phyloP scores from a whole-genome alignment of 2,888 invertebrate genomes.

The Barypeithes pellucidus region DNA sequence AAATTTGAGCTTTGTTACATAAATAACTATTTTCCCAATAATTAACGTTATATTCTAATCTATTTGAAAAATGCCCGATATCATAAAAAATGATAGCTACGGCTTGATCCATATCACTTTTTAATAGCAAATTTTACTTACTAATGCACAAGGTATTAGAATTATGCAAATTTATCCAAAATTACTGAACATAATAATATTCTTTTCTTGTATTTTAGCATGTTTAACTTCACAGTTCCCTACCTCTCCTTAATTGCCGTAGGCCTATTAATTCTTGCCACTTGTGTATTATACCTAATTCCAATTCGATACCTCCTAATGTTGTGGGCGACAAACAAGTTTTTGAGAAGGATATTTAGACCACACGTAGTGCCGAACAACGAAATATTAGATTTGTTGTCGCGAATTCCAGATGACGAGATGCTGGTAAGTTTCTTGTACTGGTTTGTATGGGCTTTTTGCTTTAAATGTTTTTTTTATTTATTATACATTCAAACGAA shows the following conservation, averaged over 20 bases:
- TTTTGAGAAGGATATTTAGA: slow-evolving; percentile 91
- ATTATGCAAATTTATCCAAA: no score
- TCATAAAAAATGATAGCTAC: no score
- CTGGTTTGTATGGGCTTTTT: not conserved
- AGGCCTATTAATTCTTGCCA: slow-evolving; percentile 80
- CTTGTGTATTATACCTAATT: slow-evolving; percentile 88
- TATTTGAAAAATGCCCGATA: no score
- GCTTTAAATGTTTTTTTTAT: not conserved
- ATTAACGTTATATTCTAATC: no score
- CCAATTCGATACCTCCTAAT: slow-evolving; percentile 92
- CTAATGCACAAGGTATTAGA: no score
- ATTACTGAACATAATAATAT: no score
- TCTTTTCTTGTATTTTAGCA: slow-evolving; percentile 72
- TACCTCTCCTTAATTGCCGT: slow-evolving; percentile 96
- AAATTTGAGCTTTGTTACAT: no score
- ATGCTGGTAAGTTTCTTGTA: slow-evolving; percentile 81
- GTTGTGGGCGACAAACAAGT: slow-evolving; percentile 96
- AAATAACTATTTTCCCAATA: no score
- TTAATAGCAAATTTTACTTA: no score
- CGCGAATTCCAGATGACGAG: slow-evolving; percentile 95
- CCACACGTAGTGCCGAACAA: slow-evolving; percentile 98
- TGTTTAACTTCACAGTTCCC: slow-evolving; percentile 97
- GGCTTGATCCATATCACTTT: no score
- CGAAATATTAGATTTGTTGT: slow-evolving; percentile 94
- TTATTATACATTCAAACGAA: no score